Evolutionary conservation across 2,888 invertebrate genomes (phyloP), one percentile per base, ranked within the genome.

Genomic region (Heliconius hortense): DNA sequence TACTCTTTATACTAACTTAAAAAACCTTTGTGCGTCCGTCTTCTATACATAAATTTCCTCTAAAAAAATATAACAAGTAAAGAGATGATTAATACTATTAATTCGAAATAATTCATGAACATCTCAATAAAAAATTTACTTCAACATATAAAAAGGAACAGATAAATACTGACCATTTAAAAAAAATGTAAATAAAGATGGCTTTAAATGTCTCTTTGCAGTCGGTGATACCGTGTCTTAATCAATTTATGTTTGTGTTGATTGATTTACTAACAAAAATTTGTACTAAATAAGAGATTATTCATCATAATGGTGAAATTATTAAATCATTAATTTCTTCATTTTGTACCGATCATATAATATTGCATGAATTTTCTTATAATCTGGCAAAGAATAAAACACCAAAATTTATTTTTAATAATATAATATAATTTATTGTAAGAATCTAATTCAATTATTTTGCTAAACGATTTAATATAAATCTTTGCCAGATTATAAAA

Each of bases 281-380:
- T 28, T 28, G 28, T 28, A 28, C 53, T 68, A 68, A 68, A 28
- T 24, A 68, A 53, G 24, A 18, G 21, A 67, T 26, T 21, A 26
- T 43, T 39, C 7, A 26, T 18, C 18, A 21, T 68, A 67, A 67
- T 48, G 26, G 2, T 53, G 26, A 18, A 64, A 39, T 39, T 64
- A 63, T 63, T 31, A 48, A 48, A 3, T 28, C 48, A n/a, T 67
- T 39, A 26, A 68, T 53, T 68, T 28, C 28, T 53, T 56, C 53
- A 69, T 75, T 28, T 66, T 64, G 15, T 35, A 31, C 24, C 39
- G 3, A 43, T 26, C 31, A n/a, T 56, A 48, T 21, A 39, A 63
- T 70, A 74, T 64, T 71, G 74, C 74, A 74, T 74, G 74, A 53
- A 62, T 1, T 26, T 21, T 68, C 35, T 70, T 74, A 28, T 71